phyloP scores from a whole-genome alignment of 2,888 invertebrate genomes.

The Eurois occulta region DNA sequence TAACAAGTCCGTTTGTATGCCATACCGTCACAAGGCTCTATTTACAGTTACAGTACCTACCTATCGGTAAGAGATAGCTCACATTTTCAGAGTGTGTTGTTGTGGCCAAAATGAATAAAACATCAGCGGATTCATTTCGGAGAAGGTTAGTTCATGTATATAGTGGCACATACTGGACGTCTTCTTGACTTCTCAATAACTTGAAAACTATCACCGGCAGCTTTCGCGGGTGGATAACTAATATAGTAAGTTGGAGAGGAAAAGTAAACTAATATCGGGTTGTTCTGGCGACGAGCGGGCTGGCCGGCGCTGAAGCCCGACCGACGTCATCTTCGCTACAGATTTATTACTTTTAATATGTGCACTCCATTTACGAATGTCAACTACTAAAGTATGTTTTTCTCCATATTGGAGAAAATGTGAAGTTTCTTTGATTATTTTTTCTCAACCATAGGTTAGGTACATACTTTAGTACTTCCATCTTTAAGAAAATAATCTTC shows the following conservation, averaged over 20 bases:
- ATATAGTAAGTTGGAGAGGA: conserved; percentile 90
- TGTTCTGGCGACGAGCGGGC: conserved; percentile 80
- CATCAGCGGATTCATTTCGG: conserved; percentile 41
- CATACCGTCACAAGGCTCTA: conserved; percentile 1
- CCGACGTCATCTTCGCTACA: conserved; percentile 79
- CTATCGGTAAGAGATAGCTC: conserved; percentile 27
- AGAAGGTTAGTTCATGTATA: conserved; percentile 39
- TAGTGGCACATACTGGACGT: conserved; percentile 67
- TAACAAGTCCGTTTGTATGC: conserved; percentile 21
- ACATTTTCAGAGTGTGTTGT: conserved; percentile 27
- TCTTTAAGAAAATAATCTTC: conserved; percentile 3
- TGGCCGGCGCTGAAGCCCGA: conserved; percentile 64
- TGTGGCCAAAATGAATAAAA: conserved; percentile 52
- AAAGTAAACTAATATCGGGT: conserved; percentile 91
- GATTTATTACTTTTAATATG: conserved; percentile 89
- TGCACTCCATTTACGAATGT: conserved; percentile 79
- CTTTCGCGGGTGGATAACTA: conserved; percentile 86
- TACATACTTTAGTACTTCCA: too few species aligned
- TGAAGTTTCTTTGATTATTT: background rate
- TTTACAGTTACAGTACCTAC: conserved; percentile 23
- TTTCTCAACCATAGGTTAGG: too few species aligned
- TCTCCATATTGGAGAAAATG: conserved; percentile 29
- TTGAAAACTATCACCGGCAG: conserved; percentile 86
- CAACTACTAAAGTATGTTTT: conserved; percentile 68
- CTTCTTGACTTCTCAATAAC: conserved; percentile 86